phyloP scores from a whole-genome alignment of 30 jellyfish, hydroid and myxozoan genomes.

The Phacellophora camtschatica region DNA sequence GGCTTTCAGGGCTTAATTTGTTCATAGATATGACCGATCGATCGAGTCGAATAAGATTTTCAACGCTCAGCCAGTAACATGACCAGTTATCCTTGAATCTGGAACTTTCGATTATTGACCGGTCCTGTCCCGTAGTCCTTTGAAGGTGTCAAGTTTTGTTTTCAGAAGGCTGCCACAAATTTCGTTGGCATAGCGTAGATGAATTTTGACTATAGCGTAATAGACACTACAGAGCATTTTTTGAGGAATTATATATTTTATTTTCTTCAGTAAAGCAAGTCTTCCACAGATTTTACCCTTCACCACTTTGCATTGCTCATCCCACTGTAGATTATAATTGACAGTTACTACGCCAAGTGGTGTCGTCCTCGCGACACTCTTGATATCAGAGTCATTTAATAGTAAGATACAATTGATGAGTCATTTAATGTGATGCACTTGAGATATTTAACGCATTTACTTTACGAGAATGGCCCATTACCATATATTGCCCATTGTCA shows the following conservation, averaged over 20 bases:
- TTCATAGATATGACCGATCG: background rate
- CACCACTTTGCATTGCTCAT: background rate
- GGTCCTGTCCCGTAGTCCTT: background rate
- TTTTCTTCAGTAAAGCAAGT: background rate
- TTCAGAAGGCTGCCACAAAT: constrained; percentile 20
- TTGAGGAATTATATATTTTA: constrained; percentile 19
- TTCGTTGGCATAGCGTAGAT: constrained; percentile 4
- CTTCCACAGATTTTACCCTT: constrained; percentile 17
- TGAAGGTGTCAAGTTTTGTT: background rate
- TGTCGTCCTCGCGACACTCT: background rate
- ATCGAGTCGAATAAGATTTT: background rate
- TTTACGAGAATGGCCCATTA: background rate
- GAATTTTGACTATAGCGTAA: constrained; percentile 16
- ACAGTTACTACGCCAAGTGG: background rate
- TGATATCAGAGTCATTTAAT: too few relatives aligned
- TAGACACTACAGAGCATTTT: background rate
- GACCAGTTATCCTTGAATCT: background rate
- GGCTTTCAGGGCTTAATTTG: too few relatives aligned
- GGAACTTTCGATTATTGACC: constrained; percentile 5
- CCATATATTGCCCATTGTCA: too few relatives aligned
- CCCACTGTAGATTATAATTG: constrained; percentile 15
- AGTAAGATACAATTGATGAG: too few relatives aligned
- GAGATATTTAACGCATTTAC: background rate
- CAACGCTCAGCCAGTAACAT: background rate
- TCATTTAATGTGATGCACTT: background rate